Conservation (phyloP, 2,888 invertebrate genomes). For the Pantelozetes paolii region DNA sequence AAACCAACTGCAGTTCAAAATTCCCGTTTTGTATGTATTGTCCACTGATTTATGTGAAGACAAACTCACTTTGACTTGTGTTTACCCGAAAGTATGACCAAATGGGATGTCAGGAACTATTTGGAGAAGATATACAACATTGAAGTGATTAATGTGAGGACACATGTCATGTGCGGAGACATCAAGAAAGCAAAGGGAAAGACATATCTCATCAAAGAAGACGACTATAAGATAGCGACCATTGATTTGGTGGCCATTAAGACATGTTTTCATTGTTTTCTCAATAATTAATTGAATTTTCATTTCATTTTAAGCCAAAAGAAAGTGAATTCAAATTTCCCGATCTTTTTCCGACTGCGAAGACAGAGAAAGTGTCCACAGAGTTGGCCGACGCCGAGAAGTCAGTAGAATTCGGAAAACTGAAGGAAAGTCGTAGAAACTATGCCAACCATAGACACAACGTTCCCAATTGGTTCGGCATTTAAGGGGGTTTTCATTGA, state of each 20-base stretch:
- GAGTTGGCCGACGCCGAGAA: conserved; percentile 62
- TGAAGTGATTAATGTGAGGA: conserved; percentile 70
- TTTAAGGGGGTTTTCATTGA: conserved; percentile 38
- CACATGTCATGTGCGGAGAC: conserved; percentile 61
- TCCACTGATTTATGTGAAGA: neutral
- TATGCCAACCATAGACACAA: conserved; percentile 40
- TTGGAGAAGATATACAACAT: conserved; percentile 91
- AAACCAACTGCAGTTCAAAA: conserved; percentile 80
- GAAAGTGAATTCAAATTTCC: conserved; percentile 71
- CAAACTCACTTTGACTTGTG: too few relatives aligned
- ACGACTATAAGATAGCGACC: conserved; percentile 75
- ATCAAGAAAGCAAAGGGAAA: conserved; percentile 60
- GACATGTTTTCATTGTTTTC: neutral
- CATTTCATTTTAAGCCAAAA: conserved; percentile 55
- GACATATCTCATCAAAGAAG: conserved; percentile 71
- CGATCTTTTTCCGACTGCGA: conserved; percentile 60
- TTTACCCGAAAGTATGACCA: conserved; percentile 67
- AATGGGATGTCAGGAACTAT: conserved; percentile 81
- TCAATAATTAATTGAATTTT: neutral
- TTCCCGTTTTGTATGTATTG: conserved; percentile 67
- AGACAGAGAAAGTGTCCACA: conserved; percentile 56
- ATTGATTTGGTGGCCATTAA: conserved; percentile 59
- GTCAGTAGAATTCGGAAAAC: conserved; percentile 60
- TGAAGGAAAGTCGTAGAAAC: conserved; percentile 18
- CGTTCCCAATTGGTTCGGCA: conserved; percentile 48